phyloP scores from a whole-genome alignment of 2,888 invertebrate species.

The Stegana nigrithorax region DNA sequence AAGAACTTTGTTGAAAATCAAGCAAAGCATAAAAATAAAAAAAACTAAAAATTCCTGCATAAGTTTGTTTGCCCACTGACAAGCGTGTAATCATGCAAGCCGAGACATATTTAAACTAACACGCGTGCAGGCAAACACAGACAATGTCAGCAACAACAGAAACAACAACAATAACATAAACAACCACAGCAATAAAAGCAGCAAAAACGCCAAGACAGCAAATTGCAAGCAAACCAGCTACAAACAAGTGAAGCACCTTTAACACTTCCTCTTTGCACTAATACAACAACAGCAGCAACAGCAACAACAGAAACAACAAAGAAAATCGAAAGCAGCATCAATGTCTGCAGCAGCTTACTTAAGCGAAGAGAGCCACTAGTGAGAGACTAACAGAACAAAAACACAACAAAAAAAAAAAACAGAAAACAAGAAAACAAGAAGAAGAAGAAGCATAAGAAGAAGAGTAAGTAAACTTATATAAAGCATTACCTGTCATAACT shows the following conservation, averaged over 20 bases:
- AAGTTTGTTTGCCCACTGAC: too few relatives aligned
- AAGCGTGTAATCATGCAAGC: too few relatives aligned
- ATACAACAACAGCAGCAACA: not conserved
- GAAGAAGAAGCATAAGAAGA: not conserved
- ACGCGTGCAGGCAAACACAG: conserved; percentile 18
- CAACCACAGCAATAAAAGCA: too few relatives aligned
- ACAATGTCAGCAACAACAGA: conserved; percentile 10
- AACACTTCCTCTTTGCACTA: conserved; percentile 48
- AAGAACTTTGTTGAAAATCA: conserved; percentile 1
- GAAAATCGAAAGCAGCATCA: conserved; percentile 21
- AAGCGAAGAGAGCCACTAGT: not conserved
- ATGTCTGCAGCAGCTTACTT: not conserved
- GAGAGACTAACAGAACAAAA: not conserved
- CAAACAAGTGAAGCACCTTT: conserved; percentile 60
- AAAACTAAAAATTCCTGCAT: not conserved
- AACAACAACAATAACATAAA: conserved; percentile 17
- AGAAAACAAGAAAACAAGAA: not conserved
- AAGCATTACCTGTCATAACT: conserved; percentile 47
- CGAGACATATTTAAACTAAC: too few relatives aligned
- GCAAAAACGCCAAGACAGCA: conserved; percentile 39
- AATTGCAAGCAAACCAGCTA: conserved; percentile 58
- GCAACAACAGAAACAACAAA: conserved; percentile 30
- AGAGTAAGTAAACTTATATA: conserved; percentile 4
- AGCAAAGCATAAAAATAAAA: not conserved
- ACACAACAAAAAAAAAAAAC: not conserved